Evolutionary conservation across 2,888 invertebrate species (phyloP).

Genomic region (Watsonalla binaria): DNA sequence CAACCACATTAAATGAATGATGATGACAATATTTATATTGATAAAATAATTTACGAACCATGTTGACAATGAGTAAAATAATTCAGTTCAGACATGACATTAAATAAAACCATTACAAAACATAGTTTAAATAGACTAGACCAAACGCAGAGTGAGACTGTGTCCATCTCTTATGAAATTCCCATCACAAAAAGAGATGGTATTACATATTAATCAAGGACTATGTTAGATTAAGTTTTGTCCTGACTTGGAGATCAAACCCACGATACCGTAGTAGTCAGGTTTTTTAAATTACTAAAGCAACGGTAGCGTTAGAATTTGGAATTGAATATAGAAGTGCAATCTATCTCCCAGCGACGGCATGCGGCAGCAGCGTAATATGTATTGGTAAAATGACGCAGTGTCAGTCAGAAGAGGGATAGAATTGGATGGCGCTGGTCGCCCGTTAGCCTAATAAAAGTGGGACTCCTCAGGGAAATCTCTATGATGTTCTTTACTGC

Average conservation of each 20-base stretch:
- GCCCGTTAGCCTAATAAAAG: constrained; percentile 41
- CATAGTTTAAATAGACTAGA: no score
- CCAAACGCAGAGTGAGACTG: no score
- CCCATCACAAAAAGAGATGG: no score
- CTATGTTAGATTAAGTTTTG: no score
- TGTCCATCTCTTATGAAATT: no score
- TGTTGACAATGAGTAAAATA: neutral
- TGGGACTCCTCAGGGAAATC: constrained; percentile 49
- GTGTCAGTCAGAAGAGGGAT: constrained; percentile 7
- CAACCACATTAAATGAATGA: neutral
- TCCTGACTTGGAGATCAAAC: no score
- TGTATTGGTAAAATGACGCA: neutral
- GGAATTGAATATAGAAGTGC: constrained; percentile 1
- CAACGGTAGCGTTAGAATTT: neutral
- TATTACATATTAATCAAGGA: no score
- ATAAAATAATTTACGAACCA: constrained; percentile 1
- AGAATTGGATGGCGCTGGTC: constrained; percentile 35
- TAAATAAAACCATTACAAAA: no score
- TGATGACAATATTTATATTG: neutral
- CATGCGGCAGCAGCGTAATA: neutral
- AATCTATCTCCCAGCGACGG: neutral
- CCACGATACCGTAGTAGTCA: no score
- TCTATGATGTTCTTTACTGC: constrained; percentile 34
- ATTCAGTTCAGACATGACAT: neutral
- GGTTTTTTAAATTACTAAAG: neutral